Base-by-base conservation (phyloP, 2,888 invertebrate genomes). In the Dasypolia templi region DNA sequence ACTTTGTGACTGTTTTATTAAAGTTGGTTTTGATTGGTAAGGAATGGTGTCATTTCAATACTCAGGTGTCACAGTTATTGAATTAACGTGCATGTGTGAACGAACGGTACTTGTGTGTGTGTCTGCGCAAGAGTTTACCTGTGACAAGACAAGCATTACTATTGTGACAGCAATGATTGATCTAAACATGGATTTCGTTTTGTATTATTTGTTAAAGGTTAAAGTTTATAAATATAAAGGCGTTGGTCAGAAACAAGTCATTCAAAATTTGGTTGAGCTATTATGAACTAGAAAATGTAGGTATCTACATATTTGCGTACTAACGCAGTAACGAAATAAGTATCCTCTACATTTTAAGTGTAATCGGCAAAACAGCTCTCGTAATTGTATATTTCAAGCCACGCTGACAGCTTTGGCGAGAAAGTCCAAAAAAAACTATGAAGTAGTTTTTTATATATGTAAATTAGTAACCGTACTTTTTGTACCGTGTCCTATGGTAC, bases 1-100 rank as follows among this genome's bases (percentile, higher is more conserved):
- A 85, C 82, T 73, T 75, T 81, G 76, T 62, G 2, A 17, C 22
- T 46, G n/a, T 71, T 64, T 0, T 0, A 0, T 32, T 82, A 86
- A 72, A 65, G 88, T 88, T 79, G 46, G 59, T 74, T 79, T 88
- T 88, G 26, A 70, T 72, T 78, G 79, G 53, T 53, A 63, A 46
- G 26, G 59, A 69, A 66, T 26, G 63, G 70, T 76, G 78, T 79
- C 79, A 77, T 39, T 76, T 77, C 39, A 78, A 66, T 56, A 86
- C 78, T 78, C 74, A 86, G 87, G 83, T 88, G 88, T 84, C 75
- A 81, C 79, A 84, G 86, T 83, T 85, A 85, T 87, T 86, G 87
- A 88, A 88, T 88, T 91, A 89, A 82, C 86, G 82, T 75, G 83
- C 68, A 85, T 87, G 89, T 91, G 90, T 92, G 86, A 89, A 85